Base-by-base conservation (phyloP, 1,140 invertebrate species). In the Pararge aegeria region DNA sequence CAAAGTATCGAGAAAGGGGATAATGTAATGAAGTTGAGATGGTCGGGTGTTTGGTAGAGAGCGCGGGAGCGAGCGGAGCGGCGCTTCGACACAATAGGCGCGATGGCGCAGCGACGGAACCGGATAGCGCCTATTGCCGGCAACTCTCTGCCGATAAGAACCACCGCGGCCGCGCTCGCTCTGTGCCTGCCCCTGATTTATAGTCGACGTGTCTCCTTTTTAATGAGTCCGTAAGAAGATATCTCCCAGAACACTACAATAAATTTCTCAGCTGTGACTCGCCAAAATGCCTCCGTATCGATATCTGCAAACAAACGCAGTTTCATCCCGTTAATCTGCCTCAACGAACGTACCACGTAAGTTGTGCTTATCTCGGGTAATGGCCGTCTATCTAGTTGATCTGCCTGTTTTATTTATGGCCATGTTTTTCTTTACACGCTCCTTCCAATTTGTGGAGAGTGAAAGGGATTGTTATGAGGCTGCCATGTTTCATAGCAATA, bases 161-260 rank as follows among this genome's bases (percentile, higher is more conserved):
- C 57, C 62, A 65, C 68, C 66, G 67, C 70, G 68, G 64, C 70
- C 66, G 66, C 65, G 38, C 66, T 67, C 73, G 63, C 64, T 61
- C 75, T 55, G 56, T 64, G 71, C 75, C 79, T 66, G 68, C 51
- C 64, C 78, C 82, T 87, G 87, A 89, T 89, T 89, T 89, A 89
- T 89, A 82, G 83, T 80, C 83, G 84, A 81, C 82, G 75, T 83
- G 84, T 87, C 84, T 87, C 84, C 86, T 87, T 85, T 89, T 89
- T 89, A 89, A 89, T 89, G 86, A 89, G 87, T 82, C 80, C 72
- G 78, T 85, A 89, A 87, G 87, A 89, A 89, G 87, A 87, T 89
- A 89, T 89, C 84, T 83, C 75, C 71, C 67, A 55, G 76, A 83
- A 76, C 72, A 76, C 77, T 69, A 82, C 81, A 80, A 89, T 89